Base-by-base conservation (phyloP, 2,888 invertebrate species). In the Drosophila diplacantha region DNA sequence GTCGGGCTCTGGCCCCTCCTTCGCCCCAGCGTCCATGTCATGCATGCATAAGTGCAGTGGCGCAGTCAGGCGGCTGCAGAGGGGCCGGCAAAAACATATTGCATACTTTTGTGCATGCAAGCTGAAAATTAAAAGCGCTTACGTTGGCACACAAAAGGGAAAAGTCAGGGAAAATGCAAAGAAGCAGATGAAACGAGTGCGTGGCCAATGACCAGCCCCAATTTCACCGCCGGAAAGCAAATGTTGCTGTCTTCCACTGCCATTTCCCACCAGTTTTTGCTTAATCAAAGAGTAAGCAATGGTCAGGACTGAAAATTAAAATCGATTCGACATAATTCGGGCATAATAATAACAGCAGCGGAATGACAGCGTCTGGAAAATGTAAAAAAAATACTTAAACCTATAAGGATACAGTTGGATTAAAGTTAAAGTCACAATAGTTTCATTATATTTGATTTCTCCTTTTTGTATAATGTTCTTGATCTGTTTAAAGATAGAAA, bases 51-150 rank as follows among this genome's bases (percentile, higher is more conserved):
- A 75, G 73, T 80, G 72, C 75, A 73, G 74, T 56, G 59, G 52
- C 34, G 34, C 24, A 24, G 24, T 24, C 24, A 24, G 14, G 20
- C 39, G 29, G 50, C 4, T 24, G 20, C 22, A 22, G 22, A 44
- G 4, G 32, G 26, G 43, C 22, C 34, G 7, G 46, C 53, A 69
- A 78, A 74, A 81, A 77, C 81, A 82, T 82, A 82, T 82, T 82
- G 81, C 81, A 82, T 75, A 82, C 74, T 82, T 82, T 75, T 79
- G 78, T 78, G 84, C 81, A 82, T 84, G 84, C 74, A 75, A 80
- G 84, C 84, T 83, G 78, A 81, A 83, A 81, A 83, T 82, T 81
- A 80, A 83, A 83, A 81, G 74, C 75, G 80, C 82, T 81, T 81
- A 81, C 79, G 71, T 72, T 79, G 69, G 68, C 77, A 52, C 63